Conservation (phyloP, 2,888 invertebrate species). For the Synergus itoensis region DNA sequence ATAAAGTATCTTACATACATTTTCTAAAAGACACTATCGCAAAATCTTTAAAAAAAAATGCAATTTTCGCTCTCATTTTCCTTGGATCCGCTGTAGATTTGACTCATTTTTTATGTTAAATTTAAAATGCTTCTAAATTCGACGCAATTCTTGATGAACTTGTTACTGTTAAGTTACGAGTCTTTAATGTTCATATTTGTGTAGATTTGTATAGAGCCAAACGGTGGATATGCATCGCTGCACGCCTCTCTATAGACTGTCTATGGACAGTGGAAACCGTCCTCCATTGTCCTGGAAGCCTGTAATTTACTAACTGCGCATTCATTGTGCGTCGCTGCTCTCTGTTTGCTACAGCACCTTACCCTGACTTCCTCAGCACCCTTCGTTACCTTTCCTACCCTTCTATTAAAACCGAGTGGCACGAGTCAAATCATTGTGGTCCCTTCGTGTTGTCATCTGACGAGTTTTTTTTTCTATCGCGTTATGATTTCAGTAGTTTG, state of each 20-base stretch:
- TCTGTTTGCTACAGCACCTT: conserved; percentile 62
- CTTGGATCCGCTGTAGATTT: no score
- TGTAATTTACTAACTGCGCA: conserved; percentile 73
- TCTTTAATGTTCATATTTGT: conserved; percentile 8
- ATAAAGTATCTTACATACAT: no score
- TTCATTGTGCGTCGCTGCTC: conserved; percentile 64
- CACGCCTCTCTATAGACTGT: conserved; percentile 54
- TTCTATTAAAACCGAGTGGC: conserved; percentile 32
- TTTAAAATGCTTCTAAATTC: no score
- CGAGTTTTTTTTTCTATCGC: background rate
- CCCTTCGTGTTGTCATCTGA: background rate
- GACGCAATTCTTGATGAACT: no score
- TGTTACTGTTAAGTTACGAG: no score
- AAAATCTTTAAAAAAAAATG: no score
- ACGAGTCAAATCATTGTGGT: conserved; percentile 35
- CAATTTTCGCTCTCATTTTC: no score
- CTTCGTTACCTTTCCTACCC: conserved; percentile 41
- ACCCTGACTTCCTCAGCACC: conserved; percentile 46
- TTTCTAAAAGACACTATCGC: no score
- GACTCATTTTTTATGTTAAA: no score
- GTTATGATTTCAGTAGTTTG: background rate
- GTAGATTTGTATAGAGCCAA: conserved; percentile 53
- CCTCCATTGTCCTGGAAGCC: conserved; percentile 63
- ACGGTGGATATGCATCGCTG: conserved; percentile 65
- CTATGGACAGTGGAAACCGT: conserved; percentile 43